Evolutionary conservation across 2,888 invertebrate species (phyloP), one percentile per base, ranked within the genome.

Genomic region (Pyrgus malvae): DNA sequence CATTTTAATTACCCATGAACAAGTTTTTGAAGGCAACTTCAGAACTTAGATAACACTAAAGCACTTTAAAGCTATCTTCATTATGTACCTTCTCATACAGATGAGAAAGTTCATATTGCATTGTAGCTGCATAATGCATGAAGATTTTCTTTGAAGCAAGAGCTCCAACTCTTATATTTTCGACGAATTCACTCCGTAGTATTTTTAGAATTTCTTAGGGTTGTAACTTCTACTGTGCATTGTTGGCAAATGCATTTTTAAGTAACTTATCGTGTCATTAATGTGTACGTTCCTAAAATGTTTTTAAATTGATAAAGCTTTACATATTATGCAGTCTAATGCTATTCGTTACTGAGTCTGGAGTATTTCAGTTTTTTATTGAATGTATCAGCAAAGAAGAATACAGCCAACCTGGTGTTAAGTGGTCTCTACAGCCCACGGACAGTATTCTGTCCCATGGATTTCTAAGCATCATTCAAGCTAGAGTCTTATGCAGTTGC

Each of bases 191-290:
- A 44, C 17, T 44, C 42, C 8, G 31, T 29, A 44, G 4, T 44
- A 44, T 31, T 44, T 44, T 42, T 44, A 44, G 29, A 44, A 44
- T 44, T 44, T 35, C 31, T 29, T 29, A 44, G 31, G 17, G 31
- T 31, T 31, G 44, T 44, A 44, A 44, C 29, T 31, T 44, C 17
- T 29, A 19, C 29, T 44, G 14, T 44, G 44, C 17, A 44, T 37
- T 44, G 29, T 44, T 19, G 11, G 44, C 44, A 44, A 44, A 29
- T 44, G 44, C 19, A 44, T 44, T 31, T 44, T 44, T 44, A 44
- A 44, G 29, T 44, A 5, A 41, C 11, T 17, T 40, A 11, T 23
- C 21, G 11, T 38, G 11, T 7, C 12, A 14, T 41, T 12, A 4
- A 6, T 23, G 23, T 4, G n/a, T 38, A 37, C n/a, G 1, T 37